Percentiles rank a stretch among this genome's conserved stretches.
These are phyloP conservation scores for Lethenteron reissneri DNA, from an alignment of 2,113 vertebrate species.

Conservation along the genomic window DNA sequence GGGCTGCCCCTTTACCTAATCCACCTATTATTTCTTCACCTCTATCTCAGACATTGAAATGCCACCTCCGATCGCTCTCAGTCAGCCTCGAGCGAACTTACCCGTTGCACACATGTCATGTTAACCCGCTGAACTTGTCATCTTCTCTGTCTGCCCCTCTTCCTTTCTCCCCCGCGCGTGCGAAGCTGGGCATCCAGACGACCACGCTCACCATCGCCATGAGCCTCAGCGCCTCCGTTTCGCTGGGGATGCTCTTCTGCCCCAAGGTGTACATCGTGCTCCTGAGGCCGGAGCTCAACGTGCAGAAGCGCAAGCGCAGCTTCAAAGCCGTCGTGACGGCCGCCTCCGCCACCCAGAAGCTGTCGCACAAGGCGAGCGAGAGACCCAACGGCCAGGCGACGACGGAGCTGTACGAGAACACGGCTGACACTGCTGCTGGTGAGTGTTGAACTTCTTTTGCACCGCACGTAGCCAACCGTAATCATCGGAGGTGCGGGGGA, in stretches of 20 bases:
- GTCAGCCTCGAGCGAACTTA: too few relatives aligned
- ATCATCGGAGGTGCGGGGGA: too few relatives aligned
- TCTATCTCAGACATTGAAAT: too few relatives aligned
- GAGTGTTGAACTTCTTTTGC: too few relatives aligned
- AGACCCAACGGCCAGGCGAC: slow-evolving; percentile 86
- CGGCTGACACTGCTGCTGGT: slow-evolving; percentile 11
- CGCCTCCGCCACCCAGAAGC: slow-evolving; percentile 70
- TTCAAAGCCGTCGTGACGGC: slow-evolving; percentile 87
- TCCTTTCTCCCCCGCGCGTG: too few relatives aligned
- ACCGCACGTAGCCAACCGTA: too few relatives aligned
- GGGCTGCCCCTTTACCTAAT: too few relatives aligned
- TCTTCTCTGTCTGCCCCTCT: too few relatives aligned
- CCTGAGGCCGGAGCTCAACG: slow-evolving; percentile 88
- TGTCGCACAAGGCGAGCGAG: slow-evolving; percentile 77
- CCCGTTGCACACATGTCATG: too few relatives aligned
- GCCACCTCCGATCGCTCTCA: too few relatives aligned
- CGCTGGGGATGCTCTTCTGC: slow-evolving; percentile 91
- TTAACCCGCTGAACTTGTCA: too few relatives aligned
- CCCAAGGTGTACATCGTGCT: slow-evolving; percentile 97
- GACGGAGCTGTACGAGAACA: slow-evolving; percentile 73
- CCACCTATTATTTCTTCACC: too few relatives aligned
- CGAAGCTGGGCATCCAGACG: slow-evolving; percentile 82
- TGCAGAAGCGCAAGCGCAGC: slow-evolving; percentile 79
- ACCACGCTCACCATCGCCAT: slow-evolving; percentile 91
- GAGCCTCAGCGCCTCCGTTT: slow-evolving; percentile 87